These are phyloP conservation scores for Tichodroma muraria DNA, from an alignment of 2,113 vertebrate genomes.

Conservation along the genomic window DNA sequence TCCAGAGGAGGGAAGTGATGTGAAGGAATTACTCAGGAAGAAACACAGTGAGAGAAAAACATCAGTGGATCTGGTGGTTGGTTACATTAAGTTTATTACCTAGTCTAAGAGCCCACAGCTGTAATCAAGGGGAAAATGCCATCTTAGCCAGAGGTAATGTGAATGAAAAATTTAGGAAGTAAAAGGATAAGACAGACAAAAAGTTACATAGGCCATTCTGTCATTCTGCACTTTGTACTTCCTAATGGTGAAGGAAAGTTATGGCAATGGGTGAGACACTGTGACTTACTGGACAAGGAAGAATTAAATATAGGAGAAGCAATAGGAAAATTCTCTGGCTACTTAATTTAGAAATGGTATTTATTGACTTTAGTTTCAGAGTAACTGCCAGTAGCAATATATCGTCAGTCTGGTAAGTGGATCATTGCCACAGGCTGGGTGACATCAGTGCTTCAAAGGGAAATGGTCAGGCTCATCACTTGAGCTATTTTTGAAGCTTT, in stretches of 20 bases:
- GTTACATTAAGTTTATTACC: background rate
- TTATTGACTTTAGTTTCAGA: constrained; percentile 12
- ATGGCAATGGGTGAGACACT: background rate
- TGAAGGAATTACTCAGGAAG: background rate
- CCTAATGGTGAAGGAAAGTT: background rate
- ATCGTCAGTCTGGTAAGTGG: background rate
- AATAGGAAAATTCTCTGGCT: background rate
- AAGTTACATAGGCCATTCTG: background rate
- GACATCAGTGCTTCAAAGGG: background rate
- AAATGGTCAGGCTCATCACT: background rate
- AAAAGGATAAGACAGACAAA: background rate
- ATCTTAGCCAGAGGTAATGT: background rate
- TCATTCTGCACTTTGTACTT: background rate
- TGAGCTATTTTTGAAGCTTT: background rate
- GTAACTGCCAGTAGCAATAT: constrained; percentile 21
- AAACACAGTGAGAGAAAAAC: background rate
- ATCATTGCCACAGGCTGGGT: constrained; percentile 12
- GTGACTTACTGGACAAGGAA: background rate
- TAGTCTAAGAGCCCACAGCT: background rate
- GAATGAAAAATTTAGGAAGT: background rate
- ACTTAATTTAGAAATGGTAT: constrained; percentile 20
- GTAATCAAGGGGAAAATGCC: background rate
- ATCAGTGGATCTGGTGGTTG: background rate
- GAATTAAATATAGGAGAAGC: constrained; percentile 8
- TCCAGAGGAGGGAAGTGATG: background rate